These are phyloP conservation scores for Lampris incognitus DNA, from an alignment of 2,113 vertebrate genomes.

Conservation along the genomic window DNA sequence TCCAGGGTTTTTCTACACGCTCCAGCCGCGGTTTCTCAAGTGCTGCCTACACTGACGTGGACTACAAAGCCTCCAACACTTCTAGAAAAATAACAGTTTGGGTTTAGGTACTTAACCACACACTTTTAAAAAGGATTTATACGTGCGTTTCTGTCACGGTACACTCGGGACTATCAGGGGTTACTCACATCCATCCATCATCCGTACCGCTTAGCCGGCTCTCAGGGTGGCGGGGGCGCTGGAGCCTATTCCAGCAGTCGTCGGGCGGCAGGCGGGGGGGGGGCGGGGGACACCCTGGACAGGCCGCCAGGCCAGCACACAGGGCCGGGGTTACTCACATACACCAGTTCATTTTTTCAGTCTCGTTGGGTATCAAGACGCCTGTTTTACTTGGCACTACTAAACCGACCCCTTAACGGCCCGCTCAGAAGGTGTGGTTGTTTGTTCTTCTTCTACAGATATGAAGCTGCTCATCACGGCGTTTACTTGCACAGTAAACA, in stretches of 20 bases:
- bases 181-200: constrained; percentile 61
- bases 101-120: constrained; percentile 36
- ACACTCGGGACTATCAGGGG: constrained; percentile 66
- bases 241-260: no score
- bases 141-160: constrained; percentile 43
- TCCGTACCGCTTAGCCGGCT: no score
- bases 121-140: constrained; percentile 21
- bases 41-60: constrained; percentile 28
- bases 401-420: constrained; percentile 53
- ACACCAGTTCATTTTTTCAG: constrained; percentile 44
- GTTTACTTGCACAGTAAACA: constrained; percentile 65
- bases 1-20: constrained; percentile 32
- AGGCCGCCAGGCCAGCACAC: no score
- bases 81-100: constrained; percentile 34
- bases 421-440: constrained; percentile 21
- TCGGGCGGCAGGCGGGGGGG: no score
- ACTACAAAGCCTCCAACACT: constrained; percentile 32
- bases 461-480: constrained; percentile 73
- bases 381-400: constrained; percentile 62
- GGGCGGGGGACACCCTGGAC: no score
- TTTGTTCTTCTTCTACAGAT: constrained; percentile 59
- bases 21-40: constrained; percentile 32
- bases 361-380: constrained; percentile 53
- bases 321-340: no score
- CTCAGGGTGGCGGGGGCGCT: no score